Evolutionary conservation across 35 echinoderm and acorn worm genomes (phyloP), one percentile per base, ranked within the genome.

Genomic region (Hemicentrotus pulcherrimus): DNA sequence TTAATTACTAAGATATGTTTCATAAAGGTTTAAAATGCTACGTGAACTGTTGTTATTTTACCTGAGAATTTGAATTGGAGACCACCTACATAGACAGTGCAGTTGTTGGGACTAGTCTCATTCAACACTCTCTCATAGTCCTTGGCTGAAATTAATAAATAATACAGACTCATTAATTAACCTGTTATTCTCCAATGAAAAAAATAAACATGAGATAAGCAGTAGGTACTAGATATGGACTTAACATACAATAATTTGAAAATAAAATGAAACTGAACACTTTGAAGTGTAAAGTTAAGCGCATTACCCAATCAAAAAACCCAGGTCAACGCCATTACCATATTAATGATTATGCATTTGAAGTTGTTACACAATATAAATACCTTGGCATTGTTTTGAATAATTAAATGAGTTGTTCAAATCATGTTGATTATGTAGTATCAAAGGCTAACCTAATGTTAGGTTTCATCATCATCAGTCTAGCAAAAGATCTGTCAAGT

Each of bases 31-130:
- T 1, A 41, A 0, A 41, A 41, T 41, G 3, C 35, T 41, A 41
- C 0, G 35, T 41, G 35, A 41, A 41, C 35, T 41, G 35, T 41
- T 41, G 70, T 19, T 85, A 19, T 15, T 28, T 93, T 58, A 93
- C 91, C 91, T 93, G 91, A 22, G 48, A 93, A 93, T 93, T 93
- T 93, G 48, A 93, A 93, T 48, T 93, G 91, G 2, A 93, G 48
- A 50, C 91, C 91, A 19, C 91, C 91, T 32, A 93, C 46, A n/a
- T 93, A 93, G 32, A 93, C 91, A 2, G 91, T 93, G 48, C 91
- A 93, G 91, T 93, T 93, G 47, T 93, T 93, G 13, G n/a, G 46
- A 58, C 91, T 93, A 0, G 91, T 93, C n/a, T 93, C 91, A 93
- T 93, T 93, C 91, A 93, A 93, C 14, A 93, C 91, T 47, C 48